Percentiles rank a stretch among this genome's conserved stretches.
Conservation (phyloP, 1,140 invertebrate species). For the Cotesia glomerata region DNA sequence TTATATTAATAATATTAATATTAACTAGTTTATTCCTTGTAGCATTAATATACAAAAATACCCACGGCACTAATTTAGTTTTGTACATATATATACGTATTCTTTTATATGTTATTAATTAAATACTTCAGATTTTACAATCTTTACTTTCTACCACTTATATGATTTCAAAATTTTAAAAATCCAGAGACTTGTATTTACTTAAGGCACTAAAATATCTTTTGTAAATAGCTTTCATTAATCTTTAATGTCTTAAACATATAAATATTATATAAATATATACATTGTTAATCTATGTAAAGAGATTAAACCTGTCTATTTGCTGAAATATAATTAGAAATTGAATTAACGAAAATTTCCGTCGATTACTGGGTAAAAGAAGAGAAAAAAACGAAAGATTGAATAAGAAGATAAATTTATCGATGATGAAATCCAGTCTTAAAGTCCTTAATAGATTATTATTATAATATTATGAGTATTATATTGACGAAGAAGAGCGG, state of each 20-base stretch:
- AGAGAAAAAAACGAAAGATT: background rate
- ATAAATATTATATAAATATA: background rate
- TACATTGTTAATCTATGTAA: constrained; percentile 5
- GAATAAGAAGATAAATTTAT: background rate
- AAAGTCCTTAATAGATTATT: background rate
- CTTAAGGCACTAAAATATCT: constrained; percentile 18
- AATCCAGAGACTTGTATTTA: background rate
- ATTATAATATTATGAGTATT: background rate
- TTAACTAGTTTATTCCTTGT: background rate
- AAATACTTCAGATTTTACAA: background rate
- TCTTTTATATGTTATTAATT: constrained; percentile 38
- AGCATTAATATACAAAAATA: constrained; percentile 31
- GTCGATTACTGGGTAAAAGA: background rate
- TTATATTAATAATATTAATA: background rate
- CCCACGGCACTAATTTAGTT: constrained; percentile 46
- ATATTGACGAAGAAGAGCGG: background rate
- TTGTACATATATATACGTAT: constrained; percentile 47
- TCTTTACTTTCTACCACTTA: no score
- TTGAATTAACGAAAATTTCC: constrained; percentile 21
- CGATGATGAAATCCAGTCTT: background rate
- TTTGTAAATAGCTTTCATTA: constrained; percentile 23
- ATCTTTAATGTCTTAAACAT: background rate
- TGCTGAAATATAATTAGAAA: constrained; percentile 6
- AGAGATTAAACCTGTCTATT: constrained; percentile 26
- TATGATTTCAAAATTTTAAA: background rate